phyloP scores from a whole-genome alignment of 2,888 invertebrate genomes.

The Lobophora halterata region DNA sequence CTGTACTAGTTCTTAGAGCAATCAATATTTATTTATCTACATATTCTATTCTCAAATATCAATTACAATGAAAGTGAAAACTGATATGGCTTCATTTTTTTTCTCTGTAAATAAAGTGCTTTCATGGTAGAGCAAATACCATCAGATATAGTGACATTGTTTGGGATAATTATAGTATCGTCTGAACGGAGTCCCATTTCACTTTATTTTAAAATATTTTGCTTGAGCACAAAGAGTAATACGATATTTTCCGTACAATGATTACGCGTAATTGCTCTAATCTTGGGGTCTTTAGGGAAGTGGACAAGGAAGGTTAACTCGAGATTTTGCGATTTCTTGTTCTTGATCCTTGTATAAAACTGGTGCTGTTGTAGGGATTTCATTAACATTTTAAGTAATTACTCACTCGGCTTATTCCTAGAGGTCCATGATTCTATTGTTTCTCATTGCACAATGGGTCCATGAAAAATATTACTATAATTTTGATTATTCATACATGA shows the following conservation, averaged over 20 bases:
- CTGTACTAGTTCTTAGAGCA: too few species aligned
- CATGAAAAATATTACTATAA: too few species aligned
- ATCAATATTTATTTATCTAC: too few species aligned
- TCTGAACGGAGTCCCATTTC: slow-evolving; percentile 46
- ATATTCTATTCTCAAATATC: slow-evolving; percentile 5
- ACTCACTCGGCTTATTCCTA: too few species aligned
- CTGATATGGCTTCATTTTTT: slow-evolving; percentile 22
- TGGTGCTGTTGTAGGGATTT: too few species aligned
- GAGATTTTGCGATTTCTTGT: slow-evolving; percentile 15
- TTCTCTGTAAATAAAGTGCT: slow-evolving; percentile 30
- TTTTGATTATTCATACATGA: too few species aligned
- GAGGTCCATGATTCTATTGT: too few species aligned
- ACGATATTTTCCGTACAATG: slow-evolving; percentile 57
- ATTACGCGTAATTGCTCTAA: slow-evolving; percentile 57
- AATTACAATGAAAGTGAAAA: slow-evolving; percentile 27
- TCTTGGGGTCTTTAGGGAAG: slow-evolving; percentile 22
- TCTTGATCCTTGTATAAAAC: too few species aligned
- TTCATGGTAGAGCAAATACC: slow-evolving; percentile 39
- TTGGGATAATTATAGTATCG: slow-evolving; percentile 67
- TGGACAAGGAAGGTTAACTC: slow-evolving; percentile 20
- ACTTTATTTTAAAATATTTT: slow-evolving; percentile 46
- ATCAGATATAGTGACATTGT: slow-evolving; percentile 61
- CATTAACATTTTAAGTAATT: too few species aligned
- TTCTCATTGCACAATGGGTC: too few species aligned
- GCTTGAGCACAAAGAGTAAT: slow-evolving; percentile 48